Percentiles rank a stretch among this genome's conserved stretches.
phyloP scores from a whole-genome alignment of 1,140 invertebrate species.

The Coptotermes formosanus region DNA sequence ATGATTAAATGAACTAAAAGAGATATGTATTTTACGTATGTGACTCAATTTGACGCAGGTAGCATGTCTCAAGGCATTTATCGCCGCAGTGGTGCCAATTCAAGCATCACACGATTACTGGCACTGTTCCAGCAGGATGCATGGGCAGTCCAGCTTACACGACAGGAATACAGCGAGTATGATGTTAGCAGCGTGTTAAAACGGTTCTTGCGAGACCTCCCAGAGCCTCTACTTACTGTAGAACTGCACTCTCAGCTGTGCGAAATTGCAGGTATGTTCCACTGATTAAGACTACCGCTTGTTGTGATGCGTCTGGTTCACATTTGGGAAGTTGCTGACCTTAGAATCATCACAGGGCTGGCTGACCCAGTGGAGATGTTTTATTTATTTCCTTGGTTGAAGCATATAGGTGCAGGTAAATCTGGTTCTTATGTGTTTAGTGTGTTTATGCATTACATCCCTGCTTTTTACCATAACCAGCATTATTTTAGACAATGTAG shows the following conservation, averaged over 20 bases:
- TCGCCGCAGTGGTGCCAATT: slow-evolving; percentile 71
- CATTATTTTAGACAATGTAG: too few species aligned
- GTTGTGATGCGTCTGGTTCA: too few species aligned
- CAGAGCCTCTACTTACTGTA: slow-evolving; percentile 66
- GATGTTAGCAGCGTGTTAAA: slow-evolving; percentile 84
- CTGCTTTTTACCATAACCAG: too few species aligned
- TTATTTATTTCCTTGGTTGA: too few species aligned
- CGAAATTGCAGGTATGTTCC: slow-evolving; percentile 46
- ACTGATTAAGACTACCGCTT: neutral
- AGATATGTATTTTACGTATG: neutral
- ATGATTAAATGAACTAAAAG: too few species aligned
- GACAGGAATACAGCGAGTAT: slow-evolving; percentile 73
- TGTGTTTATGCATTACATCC: too few species aligned
- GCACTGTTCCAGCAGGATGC: slow-evolving; percentile 74
- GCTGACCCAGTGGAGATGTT: too few species aligned
- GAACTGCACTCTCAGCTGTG: slow-evolving; percentile 56
- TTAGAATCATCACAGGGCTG: too few species aligned
- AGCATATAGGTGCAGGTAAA: too few species aligned
- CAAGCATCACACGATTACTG: slow-evolving; percentile 73
- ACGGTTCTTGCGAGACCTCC: slow-evolving; percentile 76
- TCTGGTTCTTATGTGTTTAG: too few species aligned
- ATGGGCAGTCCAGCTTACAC: slow-evolving; percentile 75
- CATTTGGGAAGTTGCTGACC: too few species aligned
- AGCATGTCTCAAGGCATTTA: slow-evolving; percentile 85
- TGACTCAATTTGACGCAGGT: slow-evolving; percentile 52